Evolutionary conservation across 2,888 invertebrate species (phyloP), one percentile per base, ranked within the genome.

Genomic region (Alloplasta piceator): DNA sequence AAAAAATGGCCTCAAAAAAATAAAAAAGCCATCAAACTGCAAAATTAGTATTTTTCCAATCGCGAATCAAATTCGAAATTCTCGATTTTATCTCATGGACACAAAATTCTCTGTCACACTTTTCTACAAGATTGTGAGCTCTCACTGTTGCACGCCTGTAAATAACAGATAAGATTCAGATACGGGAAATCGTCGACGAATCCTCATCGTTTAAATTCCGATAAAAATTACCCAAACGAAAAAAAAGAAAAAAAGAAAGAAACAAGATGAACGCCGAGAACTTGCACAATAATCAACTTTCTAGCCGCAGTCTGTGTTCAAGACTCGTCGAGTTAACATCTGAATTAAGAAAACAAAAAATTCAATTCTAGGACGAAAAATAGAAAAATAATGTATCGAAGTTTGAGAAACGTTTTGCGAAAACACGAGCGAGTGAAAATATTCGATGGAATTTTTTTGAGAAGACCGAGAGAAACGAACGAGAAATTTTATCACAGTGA

Each of bases 401-500:
- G 68, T 68, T 38, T 81, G 16, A 76, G 75, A 78, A 60, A 12
- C 6, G 64, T 85, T 72, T 48, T 86, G 48, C 70, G 16, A 55
- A 82, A 82, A 78, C 82, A 67, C 14, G 78, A 72, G 36, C 76
- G 63, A 50, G 16, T 39, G 41, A n/a, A 68, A 61, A 50, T 38
- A n/a, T 55, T 55, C 41, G 56, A 50, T 50, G 38, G 52, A 76
- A 55, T 64, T 58, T 56, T 66, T 26, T 63, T 43, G 41, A 67
- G 41, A 58, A 80, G 70, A 73, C 60, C 50, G n/a, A 39, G 16
- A 48, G 55, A 6, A 68, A 81, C 43, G 16, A 60, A 48, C 14
- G 91, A 92, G 92, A 93, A 86, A 91, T 93, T 75, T 91, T 95
- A 95, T 87, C 94, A 95, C 87, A 94, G 94, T 83, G 93, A 94